These are phyloP conservation scores for Seira musarum DNA, from an alignment of 2,888 invertebrate genomes.

Conservation along the genomic window DNA sequence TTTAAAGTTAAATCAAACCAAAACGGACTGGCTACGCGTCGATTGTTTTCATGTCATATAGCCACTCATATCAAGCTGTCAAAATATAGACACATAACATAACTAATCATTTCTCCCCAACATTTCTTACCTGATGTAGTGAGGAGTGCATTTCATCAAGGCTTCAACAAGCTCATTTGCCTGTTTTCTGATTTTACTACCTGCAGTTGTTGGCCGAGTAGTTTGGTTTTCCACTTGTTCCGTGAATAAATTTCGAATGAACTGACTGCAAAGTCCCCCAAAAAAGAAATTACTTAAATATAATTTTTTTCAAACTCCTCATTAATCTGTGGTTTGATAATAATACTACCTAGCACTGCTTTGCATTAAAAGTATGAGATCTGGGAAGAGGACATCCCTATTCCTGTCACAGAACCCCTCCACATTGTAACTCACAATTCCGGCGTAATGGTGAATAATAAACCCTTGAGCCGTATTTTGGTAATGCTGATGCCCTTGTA, in stretches of 20 bases:
- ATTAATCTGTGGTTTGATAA: too few species aligned
- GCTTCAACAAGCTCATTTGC: constrained; percentile 79
- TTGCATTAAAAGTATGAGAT: constrained; percentile 80
- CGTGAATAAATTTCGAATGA: constrained; percentile 77
- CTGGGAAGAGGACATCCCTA: constrained; percentile 79
- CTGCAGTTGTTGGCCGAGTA: constrained; percentile 78
- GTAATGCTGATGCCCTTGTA: constrained; percentile 77
- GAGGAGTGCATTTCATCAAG: constrained; percentile 79
- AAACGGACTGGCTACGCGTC: too few species aligned
- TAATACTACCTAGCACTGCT: constrained; percentile 72
- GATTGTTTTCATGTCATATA: background rate
- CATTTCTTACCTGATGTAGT: constrained; percentile 76
- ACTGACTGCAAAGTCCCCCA: constrained; percentile 75
- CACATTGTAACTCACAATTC: constrained; percentile 78
- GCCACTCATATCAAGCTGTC: too few species aligned
- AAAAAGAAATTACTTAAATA: too few species aligned
- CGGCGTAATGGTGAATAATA: constrained; percentile 80
- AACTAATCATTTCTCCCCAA: background rate
- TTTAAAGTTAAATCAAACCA: too few species aligned
- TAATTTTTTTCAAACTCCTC: too few species aligned
- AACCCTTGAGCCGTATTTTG: constrained; percentile 76
- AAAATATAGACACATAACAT: too few species aligned
- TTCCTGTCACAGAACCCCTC: constrained; percentile 81
- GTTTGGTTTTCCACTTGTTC: constrained; percentile 73
- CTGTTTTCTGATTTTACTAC: constrained; percentile 79